Conservation (phyloP, 2,113 vertebrate species). For the Gorsachius goisagi region DNA sequence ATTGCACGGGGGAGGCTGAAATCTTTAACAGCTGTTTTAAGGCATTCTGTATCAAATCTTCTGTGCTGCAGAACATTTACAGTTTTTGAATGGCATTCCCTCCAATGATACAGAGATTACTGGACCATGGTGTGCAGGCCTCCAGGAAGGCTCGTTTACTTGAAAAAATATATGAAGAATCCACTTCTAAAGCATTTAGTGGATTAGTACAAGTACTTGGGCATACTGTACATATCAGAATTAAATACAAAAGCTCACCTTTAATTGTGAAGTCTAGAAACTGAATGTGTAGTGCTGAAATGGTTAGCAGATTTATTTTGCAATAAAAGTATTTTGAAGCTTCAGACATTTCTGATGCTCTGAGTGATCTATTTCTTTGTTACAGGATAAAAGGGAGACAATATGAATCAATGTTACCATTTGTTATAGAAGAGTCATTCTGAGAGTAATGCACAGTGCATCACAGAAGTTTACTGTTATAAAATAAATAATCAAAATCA, state of each 20-base stretch:
- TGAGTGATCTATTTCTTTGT: not conserved
- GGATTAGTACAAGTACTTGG: not conserved
- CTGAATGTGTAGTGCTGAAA: not conserved
- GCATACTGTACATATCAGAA: not conserved
- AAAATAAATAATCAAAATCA: slow-evolving; percentile 14
- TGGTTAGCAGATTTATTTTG: not conserved
- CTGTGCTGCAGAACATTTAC: not conserved
- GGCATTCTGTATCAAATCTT: not conserved
- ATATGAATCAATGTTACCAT: not conserved
- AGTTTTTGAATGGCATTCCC: not conserved
- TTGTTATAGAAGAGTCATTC: not conserved
- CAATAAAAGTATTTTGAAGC: not conserved
- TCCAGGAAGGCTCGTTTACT: not conserved
- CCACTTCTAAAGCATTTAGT: not conserved
- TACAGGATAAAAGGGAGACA: not conserved
- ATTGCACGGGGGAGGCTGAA: slow-evolving; percentile 41
- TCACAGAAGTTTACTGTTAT: not conserved
- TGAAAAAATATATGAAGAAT: not conserved
- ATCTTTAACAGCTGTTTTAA: slow-evolving; percentile 52
- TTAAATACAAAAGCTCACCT: not conserved
- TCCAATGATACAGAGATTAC: not conserved
- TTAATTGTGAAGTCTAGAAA: not conserved
- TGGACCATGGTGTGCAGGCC: not conserved
- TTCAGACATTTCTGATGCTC: not conserved
- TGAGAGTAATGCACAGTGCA: not conserved